Base-by-base conservation (phyloP, 2,113 vertebrate genomes). In the Protobothrops flavoviridis region DNA sequence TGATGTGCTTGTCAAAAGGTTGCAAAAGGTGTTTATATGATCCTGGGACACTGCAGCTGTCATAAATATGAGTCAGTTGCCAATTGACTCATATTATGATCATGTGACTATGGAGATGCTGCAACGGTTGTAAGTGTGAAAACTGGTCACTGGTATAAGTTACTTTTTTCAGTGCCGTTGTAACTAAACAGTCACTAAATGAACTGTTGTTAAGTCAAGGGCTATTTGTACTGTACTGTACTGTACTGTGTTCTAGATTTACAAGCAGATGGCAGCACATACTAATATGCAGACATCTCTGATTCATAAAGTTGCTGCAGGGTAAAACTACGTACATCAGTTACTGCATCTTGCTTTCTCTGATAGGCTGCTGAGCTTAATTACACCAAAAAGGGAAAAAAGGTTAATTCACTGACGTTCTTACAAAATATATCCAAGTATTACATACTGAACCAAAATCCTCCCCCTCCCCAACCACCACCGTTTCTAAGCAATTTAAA, bases 201-300 rank as follows among this genome's bases (percentile, higher is more conserved):
- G 64, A 69, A 15, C 4, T 69, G 29, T 13, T 69, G 64, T 33
- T 33, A 13, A 15, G 29, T 15, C 64, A 69, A 69, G 29, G 29
- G n/a, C 12, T 15, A 69, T 13, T 33, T 50, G 48, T 50, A 50
- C 48, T 50, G 48, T 48, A 48, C 45, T 69, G 29, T 48, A 90
- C 29, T 94, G 85, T 33, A 52, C 39, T 86, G 94, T 88, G 86
- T 61, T 88, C 85, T 96, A 52, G 45, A 9, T 87, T 86, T 87
- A 87, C 4, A 95, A 95, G 52, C 15, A n/a, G 56, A 85, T 90
- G 88, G 55, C 91, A 95, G 48, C 20, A 81, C 33, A 43, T 43
- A 43, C 7, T 81, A 43, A 43, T 39, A 43, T 21, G 33, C 74
- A 81, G 17, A 81, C 33, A 43, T 17, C 74, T 81, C 74, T 81